Conservation (phyloP, 2,888 invertebrate genomes). For the Pogonocherus hispidulus region DNA sequence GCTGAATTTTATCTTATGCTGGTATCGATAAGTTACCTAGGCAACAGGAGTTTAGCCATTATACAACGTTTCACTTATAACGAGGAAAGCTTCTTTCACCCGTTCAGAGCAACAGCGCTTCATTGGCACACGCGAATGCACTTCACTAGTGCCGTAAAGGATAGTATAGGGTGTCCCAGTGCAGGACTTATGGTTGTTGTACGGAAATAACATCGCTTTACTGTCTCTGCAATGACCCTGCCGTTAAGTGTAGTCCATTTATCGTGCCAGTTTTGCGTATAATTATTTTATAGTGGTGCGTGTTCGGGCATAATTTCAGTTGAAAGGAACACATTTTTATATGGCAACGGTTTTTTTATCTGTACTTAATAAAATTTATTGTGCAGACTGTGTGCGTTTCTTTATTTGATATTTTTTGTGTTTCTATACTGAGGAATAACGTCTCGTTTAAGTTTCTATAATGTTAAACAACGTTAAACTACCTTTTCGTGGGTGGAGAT, state of each 20-base stretch:
- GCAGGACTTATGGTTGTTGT: not conserved
- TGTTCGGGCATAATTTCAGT: not conserved
- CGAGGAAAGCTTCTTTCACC: conserved; percentile 37
- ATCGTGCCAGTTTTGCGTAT: not conserved
- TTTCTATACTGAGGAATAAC: no score
- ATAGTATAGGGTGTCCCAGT: conserved; percentile 1
- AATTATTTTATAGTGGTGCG: not conserved
- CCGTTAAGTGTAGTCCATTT: not conserved
- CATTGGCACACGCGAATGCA: conserved; percentile 45
- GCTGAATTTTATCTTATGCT: conserved; percentile 51
- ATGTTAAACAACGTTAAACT: no score
- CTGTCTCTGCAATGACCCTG: not conserved
- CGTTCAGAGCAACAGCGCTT: conserved; percentile 40
- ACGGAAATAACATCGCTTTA: conserved; percentile 6
- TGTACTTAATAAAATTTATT: not conserved
- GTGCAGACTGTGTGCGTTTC: no score
- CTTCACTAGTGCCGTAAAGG: conserved; percentile 26
- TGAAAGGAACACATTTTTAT: not conserved
- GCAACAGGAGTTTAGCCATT: conserved; percentile 36
- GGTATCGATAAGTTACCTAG: conserved; percentile 56
- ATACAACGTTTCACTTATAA: conserved; percentile 40
- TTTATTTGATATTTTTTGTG: no score
- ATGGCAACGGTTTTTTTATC: not conserved
- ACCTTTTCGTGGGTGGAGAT: no score
- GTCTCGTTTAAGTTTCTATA: no score